phyloP scores from a whole-genome alignment of 2,113 vertebrate species.

The Ammospiza caudacuta region DNA sequence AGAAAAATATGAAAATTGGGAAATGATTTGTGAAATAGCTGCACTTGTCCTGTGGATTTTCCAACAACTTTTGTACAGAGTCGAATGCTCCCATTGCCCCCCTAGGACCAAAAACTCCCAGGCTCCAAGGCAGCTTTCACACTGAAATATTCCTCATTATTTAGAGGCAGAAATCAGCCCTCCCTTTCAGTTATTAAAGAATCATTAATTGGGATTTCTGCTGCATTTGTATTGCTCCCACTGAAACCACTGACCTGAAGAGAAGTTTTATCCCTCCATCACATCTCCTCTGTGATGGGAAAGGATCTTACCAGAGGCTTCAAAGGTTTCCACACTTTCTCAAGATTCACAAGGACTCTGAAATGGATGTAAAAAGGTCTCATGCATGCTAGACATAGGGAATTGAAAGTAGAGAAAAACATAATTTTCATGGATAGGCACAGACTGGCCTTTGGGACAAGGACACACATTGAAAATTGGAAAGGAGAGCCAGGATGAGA shows the following conservation, averaged over 20 bases:
- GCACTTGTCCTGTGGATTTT: not conserved
- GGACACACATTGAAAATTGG: not conserved
- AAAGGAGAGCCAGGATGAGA: not conserved
- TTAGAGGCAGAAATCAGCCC: not conserved
- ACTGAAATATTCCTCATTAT: not conserved
- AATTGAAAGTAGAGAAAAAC: not conserved
- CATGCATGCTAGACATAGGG: fast-evolving
- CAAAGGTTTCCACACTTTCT: not conserved
- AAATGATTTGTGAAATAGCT: not conserved
- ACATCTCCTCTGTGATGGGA: not conserved
- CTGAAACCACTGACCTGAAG: not conserved
- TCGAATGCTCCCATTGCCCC: not conserved
- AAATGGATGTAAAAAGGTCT: not conserved
- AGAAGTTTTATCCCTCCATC: not conserved
- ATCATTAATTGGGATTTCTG: not conserved
- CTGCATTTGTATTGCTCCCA: not conserved
- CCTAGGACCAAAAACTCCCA: not conserved
- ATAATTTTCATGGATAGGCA: not conserved
- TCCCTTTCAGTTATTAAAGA: not conserved
- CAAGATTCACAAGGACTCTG: not conserved
- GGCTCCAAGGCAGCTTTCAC: not conserved
- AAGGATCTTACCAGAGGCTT: not conserved
- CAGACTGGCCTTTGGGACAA: not conserved
- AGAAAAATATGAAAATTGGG: not conserved
- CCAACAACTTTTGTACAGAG: not conserved